Base-by-base conservation (phyloP, 37 sponge, comb jelly and placozoan species). In the Diacarnus erythraeanus region DNA sequence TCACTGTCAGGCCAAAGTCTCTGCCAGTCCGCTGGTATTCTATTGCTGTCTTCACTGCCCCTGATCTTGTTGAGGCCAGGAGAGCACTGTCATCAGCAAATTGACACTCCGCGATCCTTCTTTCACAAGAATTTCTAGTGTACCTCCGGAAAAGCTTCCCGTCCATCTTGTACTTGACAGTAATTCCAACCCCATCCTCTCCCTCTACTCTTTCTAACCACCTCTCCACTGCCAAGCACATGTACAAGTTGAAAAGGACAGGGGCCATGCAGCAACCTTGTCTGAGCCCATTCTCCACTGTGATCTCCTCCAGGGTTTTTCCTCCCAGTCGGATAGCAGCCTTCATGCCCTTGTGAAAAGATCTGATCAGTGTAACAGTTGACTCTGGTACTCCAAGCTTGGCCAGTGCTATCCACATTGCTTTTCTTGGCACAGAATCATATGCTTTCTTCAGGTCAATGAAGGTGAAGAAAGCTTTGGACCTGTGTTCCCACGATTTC, bases 1-100 rank as follows among this genome's bases (percentile, higher is more conserved):
- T 83, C 36, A 83, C 76, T 27, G 69, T 75, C 2, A 83, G 81
- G 59, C 71, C 81, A 54, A 80, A 80, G 65, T 64, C 65, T 23
- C 25, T 64, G 12, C 18, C 57, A 21, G n/a, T n/a, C n/a, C n/a
- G n/a, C n/a, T n/a, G n/a, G n/a, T n/a, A n/a, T n/a, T n/a, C n/a
- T n/a, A n/a, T n/a, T n/a, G n/a, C n/a, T n/a, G n/a, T n/a, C n/a
- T n/a, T n/a, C n/a, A n/a, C n/a, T n/a, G n/a, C n/a, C 15, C 12
- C 26, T 51, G 57, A 54, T 54, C 26, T 47, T 30, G 75, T 29
- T 29, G 75, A 27, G 18, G 29, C 26, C 27, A 74, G 27, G 12
- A 37, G 8, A 3, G 33, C 43, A 58, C 25, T 35, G 30, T 57
- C 36, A 57, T 57, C 76, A 23, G 76, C 76, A 75, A 75, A 57